Conservation (phyloP, 2,113 vertebrate genomes). For the Pampusana beccarii region DNA sequence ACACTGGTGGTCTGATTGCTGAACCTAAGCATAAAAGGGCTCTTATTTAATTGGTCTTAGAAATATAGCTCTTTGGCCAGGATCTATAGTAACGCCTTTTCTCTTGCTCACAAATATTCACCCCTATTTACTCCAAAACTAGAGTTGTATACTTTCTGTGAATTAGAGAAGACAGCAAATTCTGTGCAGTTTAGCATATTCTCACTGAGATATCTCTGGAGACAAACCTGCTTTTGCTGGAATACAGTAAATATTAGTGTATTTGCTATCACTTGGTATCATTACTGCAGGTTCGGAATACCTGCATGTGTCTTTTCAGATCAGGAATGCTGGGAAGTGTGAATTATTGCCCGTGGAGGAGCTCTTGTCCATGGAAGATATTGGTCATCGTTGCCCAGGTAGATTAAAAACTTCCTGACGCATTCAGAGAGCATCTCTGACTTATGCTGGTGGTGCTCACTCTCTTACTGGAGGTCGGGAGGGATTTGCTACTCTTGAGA, state of each 20-base stretch:
- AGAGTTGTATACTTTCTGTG: not conserved
- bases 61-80: not conserved
- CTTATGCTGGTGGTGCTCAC: not conserved
- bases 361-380: not conserved
- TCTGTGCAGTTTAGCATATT: not conserved
- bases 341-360: not conserved
- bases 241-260: not conserved
- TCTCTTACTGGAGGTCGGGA: not conserved
- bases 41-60: not conserved
- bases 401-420: not conserved
- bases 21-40: not conserved
- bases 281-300: not conserved
- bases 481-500: not conserved
- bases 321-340: not conserved
- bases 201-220: not conserved
- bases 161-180: not conserved
- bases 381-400: not conserved
- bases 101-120: not conserved
- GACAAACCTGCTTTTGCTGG: not conserved
- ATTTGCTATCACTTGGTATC: not conserved
- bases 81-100: not conserved
- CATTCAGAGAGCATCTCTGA: not conserved
- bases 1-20: not conserved
- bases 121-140: not conserved
- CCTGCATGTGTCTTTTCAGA: not conserved